Evolutionary conservation across 2,113 vertebrate species (phyloP).

Genomic region (Aptenodytes forsteri): DNA sequence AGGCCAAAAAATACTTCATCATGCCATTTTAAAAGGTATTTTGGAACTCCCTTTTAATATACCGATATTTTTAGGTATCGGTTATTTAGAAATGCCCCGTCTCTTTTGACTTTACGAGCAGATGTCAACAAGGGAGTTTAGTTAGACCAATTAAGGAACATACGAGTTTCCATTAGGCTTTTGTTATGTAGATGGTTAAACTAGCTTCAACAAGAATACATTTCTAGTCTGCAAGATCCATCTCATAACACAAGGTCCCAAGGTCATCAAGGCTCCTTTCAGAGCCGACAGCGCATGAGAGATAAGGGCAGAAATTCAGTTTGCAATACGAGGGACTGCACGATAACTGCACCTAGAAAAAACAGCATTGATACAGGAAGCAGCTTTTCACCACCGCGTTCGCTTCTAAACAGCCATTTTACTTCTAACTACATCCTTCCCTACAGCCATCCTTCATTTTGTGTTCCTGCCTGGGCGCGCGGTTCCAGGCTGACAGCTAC

Average conservation of each 20-base stretch:
- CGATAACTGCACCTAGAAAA: not conserved
- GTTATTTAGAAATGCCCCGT: not conserved
- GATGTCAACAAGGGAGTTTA: not conserved
- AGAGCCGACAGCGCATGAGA: not conserved
- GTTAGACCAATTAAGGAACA: not conserved
- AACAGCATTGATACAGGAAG: slow-evolving; percentile 30
- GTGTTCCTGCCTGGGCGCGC: not conserved
- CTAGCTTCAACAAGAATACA: not conserved
- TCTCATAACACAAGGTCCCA: not conserved
- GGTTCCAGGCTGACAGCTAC: not conserved
- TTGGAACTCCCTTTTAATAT: not conserved
- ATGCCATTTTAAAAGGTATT: not conserved
- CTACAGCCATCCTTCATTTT: slow-evolving; percentile 63
- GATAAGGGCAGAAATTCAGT: not conserved
- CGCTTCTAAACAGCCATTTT: slow-evolving; percentile 69
- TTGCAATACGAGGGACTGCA: not conserved
- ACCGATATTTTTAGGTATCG: not conserved
- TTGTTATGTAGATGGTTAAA: not conserved
- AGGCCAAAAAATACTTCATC: not conserved
- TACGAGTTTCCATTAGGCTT: not conserved
- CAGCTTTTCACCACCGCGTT: slow-evolving; percentile 8
- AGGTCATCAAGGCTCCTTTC: slow-evolving; percentile 35
- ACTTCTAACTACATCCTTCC: slow-evolving; percentile 41
- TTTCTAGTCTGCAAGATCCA: not conserved
- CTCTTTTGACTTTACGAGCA: not conserved